Evolutionary conservation across 1,140 invertebrate genomes (phyloP).

Genomic region (Euglossa dilemma): DNA sequence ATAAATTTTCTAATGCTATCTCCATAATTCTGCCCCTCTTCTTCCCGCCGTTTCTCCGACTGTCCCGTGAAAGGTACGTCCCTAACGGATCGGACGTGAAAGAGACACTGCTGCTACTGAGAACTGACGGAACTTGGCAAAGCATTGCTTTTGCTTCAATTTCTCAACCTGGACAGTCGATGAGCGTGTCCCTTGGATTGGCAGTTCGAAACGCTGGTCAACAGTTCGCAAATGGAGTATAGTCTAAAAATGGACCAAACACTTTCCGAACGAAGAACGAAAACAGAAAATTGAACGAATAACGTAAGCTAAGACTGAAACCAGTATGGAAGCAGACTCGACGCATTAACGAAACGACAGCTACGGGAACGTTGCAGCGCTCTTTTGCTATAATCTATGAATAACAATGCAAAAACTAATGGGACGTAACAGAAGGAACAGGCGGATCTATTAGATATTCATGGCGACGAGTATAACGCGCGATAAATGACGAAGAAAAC

Average conservation of each 20-base stretch:
- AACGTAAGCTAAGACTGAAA: too few species aligned
- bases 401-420: slow-evolving; percentile 39
- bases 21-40: slow-evolving; percentile 41
- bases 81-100: slow-evolving; percentile 20
- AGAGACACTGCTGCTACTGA: background rate
- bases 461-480: slow-evolving; percentile 45
- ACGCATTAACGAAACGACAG: background rate
- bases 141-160: background rate
- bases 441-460: slow-evolving; percentile 43
- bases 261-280: background rate
- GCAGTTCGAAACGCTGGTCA: too few species aligned
- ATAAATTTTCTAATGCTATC: slow-evolving; percentile 53
- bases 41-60: background rate
- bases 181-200: too few species aligned
- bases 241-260: too few species aligned
- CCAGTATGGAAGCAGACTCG: background rate
- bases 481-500: slow-evolving; percentile 55
- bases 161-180: too few species aligned
- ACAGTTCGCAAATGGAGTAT: too few species aligned
- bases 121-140: background rate
- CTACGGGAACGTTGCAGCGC: too few species aligned
- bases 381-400: background rate
- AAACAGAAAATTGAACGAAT: too few species aligned
- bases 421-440: slow-evolving; percentile 12
- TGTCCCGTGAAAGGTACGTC: slow-evolving; percentile 10